Evolutionary conservation across 2,888 invertebrate genomes (phyloP).

Genomic region (Bellardia pandia): DNA sequence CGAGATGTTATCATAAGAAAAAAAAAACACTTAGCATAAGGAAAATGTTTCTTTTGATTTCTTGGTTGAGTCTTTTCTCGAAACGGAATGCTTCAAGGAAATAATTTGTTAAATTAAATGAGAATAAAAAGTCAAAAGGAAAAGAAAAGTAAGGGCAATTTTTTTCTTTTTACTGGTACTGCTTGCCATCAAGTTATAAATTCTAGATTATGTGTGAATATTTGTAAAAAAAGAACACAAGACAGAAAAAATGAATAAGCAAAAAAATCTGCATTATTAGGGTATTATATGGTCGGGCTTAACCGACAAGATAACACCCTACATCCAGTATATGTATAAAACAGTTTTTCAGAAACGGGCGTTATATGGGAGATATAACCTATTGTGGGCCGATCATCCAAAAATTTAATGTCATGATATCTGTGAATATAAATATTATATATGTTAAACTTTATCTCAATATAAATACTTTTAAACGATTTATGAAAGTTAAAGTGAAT

Average conservation of each 20-base stretch:
- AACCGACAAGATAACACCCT: too few relatives aligned
- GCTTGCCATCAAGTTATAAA: conserved; percentile 18
- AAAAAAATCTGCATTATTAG: conserved; percentile 6
- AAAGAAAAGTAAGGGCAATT: neutral
- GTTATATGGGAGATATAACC: too few relatives aligned
- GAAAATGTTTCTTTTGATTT: conserved; percentile 2
- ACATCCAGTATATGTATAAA: too few relatives aligned
- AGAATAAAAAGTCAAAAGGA: conserved; percentile 7
- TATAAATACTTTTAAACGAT: too few relatives aligned
- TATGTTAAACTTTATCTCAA: too few relatives aligned
- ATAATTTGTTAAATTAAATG: conserved; percentile 68
- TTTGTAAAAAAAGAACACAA: conserved; percentile 2
- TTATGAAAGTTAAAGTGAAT: too few relatives aligned
- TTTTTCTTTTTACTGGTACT: neutral
- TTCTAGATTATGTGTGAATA: conserved; percentile 44
- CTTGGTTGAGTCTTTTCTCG: neutral
- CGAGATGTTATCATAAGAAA: neutral
- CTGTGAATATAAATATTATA: too few relatives aligned
- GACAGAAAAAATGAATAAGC: conserved; percentile 16
- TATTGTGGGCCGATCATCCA: too few relatives aligned
- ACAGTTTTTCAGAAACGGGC: too few relatives aligned
- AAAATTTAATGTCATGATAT: too few relatives aligned
- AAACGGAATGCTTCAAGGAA: conserved; percentile 50
- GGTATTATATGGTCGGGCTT: too few relatives aligned
- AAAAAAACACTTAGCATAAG: neutral